Conservation (phyloP, 2,888 invertebrate species). For the Argyresthia albistria region DNA sequence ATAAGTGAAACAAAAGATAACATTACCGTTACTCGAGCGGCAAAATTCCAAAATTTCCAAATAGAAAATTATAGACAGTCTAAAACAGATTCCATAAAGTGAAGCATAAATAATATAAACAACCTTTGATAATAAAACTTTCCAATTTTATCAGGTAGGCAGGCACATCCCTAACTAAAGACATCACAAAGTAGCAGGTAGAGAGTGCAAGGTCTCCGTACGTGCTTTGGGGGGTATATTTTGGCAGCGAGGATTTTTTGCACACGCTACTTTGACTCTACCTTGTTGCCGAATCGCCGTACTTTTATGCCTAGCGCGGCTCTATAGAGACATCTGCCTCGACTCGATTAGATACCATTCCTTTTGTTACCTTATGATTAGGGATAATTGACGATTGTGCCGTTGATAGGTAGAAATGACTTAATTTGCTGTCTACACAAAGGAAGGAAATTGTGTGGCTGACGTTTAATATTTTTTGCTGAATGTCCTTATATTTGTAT, state of each 20-base stretch:
- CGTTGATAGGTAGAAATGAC: too few species aligned
- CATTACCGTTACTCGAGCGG: too few species aligned
- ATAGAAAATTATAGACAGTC: too few species aligned
- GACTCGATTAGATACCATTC: slow-evolving; percentile 12
- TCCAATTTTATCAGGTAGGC: background rate
- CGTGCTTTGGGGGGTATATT: slow-evolving; percentile 47
- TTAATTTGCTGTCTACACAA: too few species aligned
- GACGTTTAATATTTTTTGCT: too few species aligned
- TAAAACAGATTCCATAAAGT: too few species aligned
- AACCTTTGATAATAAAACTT: background rate
- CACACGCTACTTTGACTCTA: slow-evolving; percentile 10
- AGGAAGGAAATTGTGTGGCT: too few species aligned
- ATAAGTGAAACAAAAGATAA: too few species aligned
- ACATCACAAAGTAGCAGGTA: slow-evolving; percentile 69
- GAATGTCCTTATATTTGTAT: too few species aligned
- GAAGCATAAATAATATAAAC: too few species aligned
- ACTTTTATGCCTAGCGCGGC: background rate
- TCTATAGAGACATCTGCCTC: slow-evolving; percentile 45
- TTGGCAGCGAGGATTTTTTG: slow-evolving; percentile 25
- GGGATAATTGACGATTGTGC: slow-evolving; percentile 2
- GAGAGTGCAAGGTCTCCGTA: slow-evolving; percentile 46
- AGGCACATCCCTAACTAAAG: slow-evolving; percentile 52
- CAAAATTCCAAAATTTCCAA: too few species aligned
- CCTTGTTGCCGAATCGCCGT: slow-evolving; percentile 7
- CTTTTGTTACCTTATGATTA: slow-evolving; percentile 12